Evolutionary conservation across 2,888 invertebrate species (phyloP), one percentile per base, ranked within the genome.

Genomic region (Phalera bucephala): DNA sequence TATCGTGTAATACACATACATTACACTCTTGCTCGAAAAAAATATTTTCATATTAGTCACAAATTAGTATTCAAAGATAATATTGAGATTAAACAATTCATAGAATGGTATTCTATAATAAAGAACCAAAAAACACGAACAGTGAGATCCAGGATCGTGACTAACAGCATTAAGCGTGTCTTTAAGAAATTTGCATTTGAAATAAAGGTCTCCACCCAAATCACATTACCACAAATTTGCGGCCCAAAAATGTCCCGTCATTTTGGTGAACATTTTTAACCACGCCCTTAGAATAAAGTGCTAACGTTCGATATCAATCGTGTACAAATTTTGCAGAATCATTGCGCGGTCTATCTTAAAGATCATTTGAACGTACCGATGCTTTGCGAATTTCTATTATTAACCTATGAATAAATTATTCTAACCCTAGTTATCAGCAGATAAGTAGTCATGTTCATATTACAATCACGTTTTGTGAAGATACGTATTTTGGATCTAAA

Each of bases 291-390:
- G 44, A 63, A 68, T 64, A 59, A 58, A 57, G 62, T 62, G 62
- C 61, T 52, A 65, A 63, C 56, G 53, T 58, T 57, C 51, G 59
- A 60, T 65, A 65, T 64, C 61, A 65, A 63, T 66, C 59, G 55
- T 51, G 51, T 46, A 52, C 36, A 33, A 47, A 47, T 64, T 65
- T 49, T 64, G 70, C 65, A 56, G 50, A 55, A 65, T 75, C 73
- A 75, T 58, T 53, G 40, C 45, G 38, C 33, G 45, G 45, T 49
- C 46, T 42, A 39, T 48, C 29, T 49, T 22, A 3, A n/a, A 8
- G 19, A 11, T 19, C 27, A 23, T 12, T 25, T 38, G 40, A 31
- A 33, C 17, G 23, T 15, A 8, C 30, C 32, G 15, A 17, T 9
- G 22, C 9, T 34, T 38, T 28, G 32, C 34, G 23, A 32, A n/a